Base-by-base conservation (phyloP, 2,888 invertebrate species). In the Carabus problematicus region DNA sequence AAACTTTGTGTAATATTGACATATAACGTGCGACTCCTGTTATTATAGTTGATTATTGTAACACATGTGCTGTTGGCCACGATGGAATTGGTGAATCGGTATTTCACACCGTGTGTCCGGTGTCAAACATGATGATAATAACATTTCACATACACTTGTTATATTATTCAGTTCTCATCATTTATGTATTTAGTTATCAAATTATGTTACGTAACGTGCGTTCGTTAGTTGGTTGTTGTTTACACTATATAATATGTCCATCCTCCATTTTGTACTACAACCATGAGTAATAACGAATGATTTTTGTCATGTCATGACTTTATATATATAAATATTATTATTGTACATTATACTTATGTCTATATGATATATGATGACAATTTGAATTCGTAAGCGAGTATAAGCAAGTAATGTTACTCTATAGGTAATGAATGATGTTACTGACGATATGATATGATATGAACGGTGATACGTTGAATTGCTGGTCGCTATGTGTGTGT, bases 1-100 rank as follows among this genome's bases (percentile, higher is more conserved):
- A 83, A 83, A 83, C 82, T 82, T 83, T 84, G 82, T 84, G 84
- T 84, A 84, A 83, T 83, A 84, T 83, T 82, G 81, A 79, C 72
- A 71, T 70, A 69, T 29, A 29, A 29, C 29, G 29, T 29, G 29
- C 29, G 29, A 29, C 29, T 29, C 29, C 29, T 29, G 29, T 29
- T 29, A 29, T 29, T 29, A 29, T 29, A 3, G n/a, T 45, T 45
- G 45, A 12, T 45, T 45, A 1, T 12, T 45, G 45, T 45, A 12
- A 45, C n/a, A 45, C 45, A 45, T 45, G 45, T n/a, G n/a, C 45
- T 29, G 29, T 29, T 29, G 6, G 29, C 6, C 29, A 29, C 29
- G 29, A 29, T 29, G 29, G 29, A 29, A 29, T 29, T 29, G 29
- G 29, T 29, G 29, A 29, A 29, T 29, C 29, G 29, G 3, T 29